phyloP scores from a whole-genome alignment of 2,797 vertebrate genomes.

The Rhinophrynus dorsalis region DNA sequence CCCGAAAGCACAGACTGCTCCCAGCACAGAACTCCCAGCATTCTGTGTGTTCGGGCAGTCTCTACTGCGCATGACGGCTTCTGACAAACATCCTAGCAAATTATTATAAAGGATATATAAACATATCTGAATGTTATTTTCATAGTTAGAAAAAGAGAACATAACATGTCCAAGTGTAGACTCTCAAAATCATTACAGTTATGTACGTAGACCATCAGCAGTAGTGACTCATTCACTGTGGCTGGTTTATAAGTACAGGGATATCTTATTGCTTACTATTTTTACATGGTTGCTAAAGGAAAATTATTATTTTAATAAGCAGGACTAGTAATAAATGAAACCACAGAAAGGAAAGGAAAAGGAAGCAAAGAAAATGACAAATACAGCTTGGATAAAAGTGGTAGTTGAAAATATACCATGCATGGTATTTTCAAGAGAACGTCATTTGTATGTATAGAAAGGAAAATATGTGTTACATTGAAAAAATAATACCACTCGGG shows the following conservation, averaged over 20 bases:
- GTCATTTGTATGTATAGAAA: too few relatives aligned
- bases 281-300: background rate
- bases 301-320: background rate
- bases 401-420: too few relatives aligned
- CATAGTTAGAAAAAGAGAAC: background rate
- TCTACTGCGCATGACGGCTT: too few relatives aligned
- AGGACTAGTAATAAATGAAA: background rate
- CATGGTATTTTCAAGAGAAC: too few relatives aligned
- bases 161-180: background rate
- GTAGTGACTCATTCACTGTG: slow-evolving; percentile 11
- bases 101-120: too few relatives aligned
- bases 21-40: too few relatives aligned
- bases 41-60: too few relatives aligned
- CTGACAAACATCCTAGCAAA: too few relatives aligned
- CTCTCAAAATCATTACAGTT: background rate
- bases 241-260: slow-evolving; percentile 3
- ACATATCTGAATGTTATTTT: background rate
- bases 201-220: background rate
- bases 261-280: slow-evolving; percentile 1
- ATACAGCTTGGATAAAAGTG: background rate
- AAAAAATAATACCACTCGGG: too few relatives aligned
- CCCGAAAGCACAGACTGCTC: too few relatives aligned
- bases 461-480: too few relatives aligned
- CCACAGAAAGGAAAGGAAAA: background rate
- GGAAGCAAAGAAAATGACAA: too few relatives aligned